Evolutionary conservation across 2,113 vertebrate species (phyloP), one percentile per base, ranked within the genome.

Genomic region (Caloenas nicobarica): DNA sequence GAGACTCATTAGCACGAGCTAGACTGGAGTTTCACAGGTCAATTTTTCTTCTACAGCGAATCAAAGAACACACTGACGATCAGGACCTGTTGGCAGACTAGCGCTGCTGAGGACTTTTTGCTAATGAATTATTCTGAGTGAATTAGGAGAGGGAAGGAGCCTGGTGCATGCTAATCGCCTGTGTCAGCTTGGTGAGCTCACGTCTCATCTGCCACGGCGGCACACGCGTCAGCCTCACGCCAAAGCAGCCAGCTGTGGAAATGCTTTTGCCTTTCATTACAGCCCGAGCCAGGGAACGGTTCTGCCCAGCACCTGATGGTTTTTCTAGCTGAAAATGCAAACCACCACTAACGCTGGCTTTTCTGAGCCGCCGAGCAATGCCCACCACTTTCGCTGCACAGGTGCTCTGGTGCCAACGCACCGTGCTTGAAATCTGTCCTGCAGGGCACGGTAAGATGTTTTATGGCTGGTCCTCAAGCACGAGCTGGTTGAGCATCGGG

Each of bases 181-280:
- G 2, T 7, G 44, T 12, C 89, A 62, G 7, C 81, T 18, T 11
- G 42, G 53, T 16, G 69, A 81, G 69, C 46, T 14, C 69, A 1
- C 0, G 42, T 29, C 62, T 57, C 56, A 4, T 26, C 10, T 25
- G 56, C 56, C 8, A 42, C 2, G 4, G 13, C 11, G 40, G 61
- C n/a, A 34, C 71, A 22, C 0, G 18, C 1, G 4, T 8, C 5
- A 54, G 18, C 77, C 34, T 56, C 16, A 4, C 0, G 1, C 53
- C 68, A 56, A 33, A 24, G 36, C 57, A 38, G 28, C 48, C 60
- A 42, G 66, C 60, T 57, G 40, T 5, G 2, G 28, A 54, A 34
- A 23, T 5, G 54, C 61, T 54, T 38, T 8, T 58, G 56, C 78
- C 36, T 72, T 65, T 53, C 25, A 5, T 17, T 46, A 33, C 16